Base-by-base conservation (phyloP, 2,797 vertebrate species). In the Miichthys miiuy region DNA sequence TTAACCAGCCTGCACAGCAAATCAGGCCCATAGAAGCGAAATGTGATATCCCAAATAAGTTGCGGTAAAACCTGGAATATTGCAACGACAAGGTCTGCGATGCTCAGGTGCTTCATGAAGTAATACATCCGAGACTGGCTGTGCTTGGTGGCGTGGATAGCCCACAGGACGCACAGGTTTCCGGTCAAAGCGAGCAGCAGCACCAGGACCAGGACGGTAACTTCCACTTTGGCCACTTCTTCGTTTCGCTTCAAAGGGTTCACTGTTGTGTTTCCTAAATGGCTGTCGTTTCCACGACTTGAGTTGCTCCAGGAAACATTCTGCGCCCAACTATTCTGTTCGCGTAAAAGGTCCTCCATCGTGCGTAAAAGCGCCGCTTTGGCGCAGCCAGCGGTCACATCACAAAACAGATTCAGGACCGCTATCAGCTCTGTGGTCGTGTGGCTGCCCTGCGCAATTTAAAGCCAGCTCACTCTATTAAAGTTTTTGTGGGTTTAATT, bases 101-200 rank as follows among this genome's bases (percentile, higher is more conserved):
- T 97, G 94, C 98, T 99, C 77, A 99, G 91, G 91, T 99, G 98
- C 89, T 98, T 99, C 96, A 99, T 99, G 94, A 99, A 99, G 92
- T 97, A 99, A 84, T 98, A 97, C 97, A 99, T 99, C 91, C 98
- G 97, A 41, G 98, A 98, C 72, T 97, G 96, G 75, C 96, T 95
- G 93, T 96, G 97, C 73, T 97, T 97, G 90, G 95, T 96, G 65
- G 95, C 96, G 93, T 94, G 96, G 92, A 99, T 95, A 4, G 97
- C 98, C 88, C 97, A 88, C 60, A 99, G 94, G 71, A 99, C 98
- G 62, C 98, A 98, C 75, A 96, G 85, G 91, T 99, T 99, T 38
- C 98, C 98, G 0, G 91, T 95, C 64, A 99, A 93, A 3, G 97
- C 98, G 2, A 99, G 95, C 80, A 98, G 92, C 13, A 99, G 93